phyloP scores from a whole-genome alignment of 2,888 invertebrate genomes.

The Sturmia bella region DNA sequence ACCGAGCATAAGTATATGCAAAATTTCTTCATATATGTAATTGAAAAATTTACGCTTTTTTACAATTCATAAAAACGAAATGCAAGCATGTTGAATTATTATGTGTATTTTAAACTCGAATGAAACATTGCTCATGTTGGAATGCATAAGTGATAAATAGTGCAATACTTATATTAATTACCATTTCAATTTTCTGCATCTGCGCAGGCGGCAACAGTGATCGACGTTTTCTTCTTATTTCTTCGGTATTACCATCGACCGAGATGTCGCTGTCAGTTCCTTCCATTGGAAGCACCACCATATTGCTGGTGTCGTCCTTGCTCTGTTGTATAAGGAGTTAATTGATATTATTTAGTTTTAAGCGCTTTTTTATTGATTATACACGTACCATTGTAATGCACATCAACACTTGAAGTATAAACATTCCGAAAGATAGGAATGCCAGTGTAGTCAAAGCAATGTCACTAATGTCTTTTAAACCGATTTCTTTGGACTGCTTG shows the following conservation, averaged over 20 bases:
- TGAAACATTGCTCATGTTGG: no score
- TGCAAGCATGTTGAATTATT: no score
- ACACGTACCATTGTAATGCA: conserved; percentile 84
- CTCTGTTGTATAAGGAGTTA: conserved; percentile 45
- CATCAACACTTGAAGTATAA: conserved; percentile 90
- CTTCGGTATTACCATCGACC: conserved; percentile 64
- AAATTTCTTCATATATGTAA: no score
- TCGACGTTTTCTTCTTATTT: conserved; percentile 70
- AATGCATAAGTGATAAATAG: no score
- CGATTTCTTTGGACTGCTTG: conserved; percentile 83
- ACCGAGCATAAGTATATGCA: no score
- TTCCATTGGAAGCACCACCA: conserved; percentile 71
- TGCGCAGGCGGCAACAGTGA: conserved; percentile 23
- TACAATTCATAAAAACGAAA: no score
- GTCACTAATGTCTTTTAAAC: conserved; percentile 88
- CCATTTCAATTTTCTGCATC: conserved; percentile 40
- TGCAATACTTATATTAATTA: no score
- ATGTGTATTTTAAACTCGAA: no score
- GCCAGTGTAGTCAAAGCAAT: conserved; percentile 91
- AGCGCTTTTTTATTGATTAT: background rate
- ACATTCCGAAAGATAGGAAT: conserved; percentile 90
- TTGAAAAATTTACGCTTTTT: no score
- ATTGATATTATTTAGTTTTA: background rate
- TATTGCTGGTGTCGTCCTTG: conserved; percentile 65
- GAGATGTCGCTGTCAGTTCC: conserved; percentile 50